These are phyloP conservation scores for Anthophora plumipes DNA, from an alignment of 2,888 invertebrate genomes.

Conservation along the genomic window DNA sequence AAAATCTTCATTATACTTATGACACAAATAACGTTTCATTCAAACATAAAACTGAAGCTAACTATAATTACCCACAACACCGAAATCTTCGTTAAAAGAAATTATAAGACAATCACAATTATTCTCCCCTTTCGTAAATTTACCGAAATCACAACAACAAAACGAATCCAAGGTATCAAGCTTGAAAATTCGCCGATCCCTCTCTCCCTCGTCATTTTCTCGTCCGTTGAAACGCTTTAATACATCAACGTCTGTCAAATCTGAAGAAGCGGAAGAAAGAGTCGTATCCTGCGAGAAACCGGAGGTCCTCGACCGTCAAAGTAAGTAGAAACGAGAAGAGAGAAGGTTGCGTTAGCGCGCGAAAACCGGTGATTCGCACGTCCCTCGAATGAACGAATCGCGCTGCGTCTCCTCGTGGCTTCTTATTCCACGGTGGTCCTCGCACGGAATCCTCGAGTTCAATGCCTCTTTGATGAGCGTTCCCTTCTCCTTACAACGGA, in stretches of 20 bases:
- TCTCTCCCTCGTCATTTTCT: not conserved
- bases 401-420: constrained; percentile 44
- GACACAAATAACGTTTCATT: no score
- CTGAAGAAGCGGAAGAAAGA: constrained; percentile 26
- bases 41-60: no score
- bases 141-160: no score
- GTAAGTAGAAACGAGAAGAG: not conserved
- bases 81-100: no score
- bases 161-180: no score
- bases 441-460: constrained; percentile 76
- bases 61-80: no score
- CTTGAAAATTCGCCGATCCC: no score
- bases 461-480: constrained; percentile 78
- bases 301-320: constrained; percentile 47
- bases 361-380: constrained; percentile 61
- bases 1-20: no score
- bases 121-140: no score
- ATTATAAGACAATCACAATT: no score
- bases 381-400: constrained; percentile 60
- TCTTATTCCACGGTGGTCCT: constrained; percentile 75
- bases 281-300: constrained; percentile 27
- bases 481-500: constrained; percentile 59
- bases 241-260: constrained; percentile 37
- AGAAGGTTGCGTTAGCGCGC: constrained; percentile 30
- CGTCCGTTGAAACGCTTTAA: constrained; percentile 31